Evolutionary conservation across 2,113 vertebrate species (phyloP).

Genomic region (Brienomyrus brachyistius): DNA sequence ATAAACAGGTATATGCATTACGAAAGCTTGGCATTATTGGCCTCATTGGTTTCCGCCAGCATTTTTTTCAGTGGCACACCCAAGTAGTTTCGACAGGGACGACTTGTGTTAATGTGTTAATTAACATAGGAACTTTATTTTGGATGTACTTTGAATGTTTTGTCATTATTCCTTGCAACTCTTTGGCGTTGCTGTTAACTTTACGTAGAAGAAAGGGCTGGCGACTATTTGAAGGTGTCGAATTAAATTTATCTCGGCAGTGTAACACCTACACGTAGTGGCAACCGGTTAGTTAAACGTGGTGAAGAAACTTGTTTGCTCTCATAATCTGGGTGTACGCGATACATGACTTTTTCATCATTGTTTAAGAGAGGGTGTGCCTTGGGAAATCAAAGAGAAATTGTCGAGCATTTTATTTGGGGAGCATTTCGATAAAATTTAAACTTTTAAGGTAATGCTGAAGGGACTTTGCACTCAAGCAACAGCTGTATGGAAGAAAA

Average conservation of each 20-base stretch:
- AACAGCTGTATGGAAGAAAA: conserved; percentile 36
- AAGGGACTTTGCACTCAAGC: conserved; percentile 48
- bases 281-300: background rate
- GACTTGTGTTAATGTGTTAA: background rate
- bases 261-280: background rate
- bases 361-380: conserved; percentile 69
- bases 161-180: background rate
- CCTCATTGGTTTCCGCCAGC: background rate
- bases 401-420: conserved; percentile 40
- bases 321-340: conserved; percentile 18
- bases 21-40: background rate
- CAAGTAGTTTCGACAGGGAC: background rate
- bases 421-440: conserved; percentile 44
- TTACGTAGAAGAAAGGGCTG: background rate
- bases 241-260: background rate
- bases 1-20: background rate
- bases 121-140: background rate
- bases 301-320: conserved; percentile 46
- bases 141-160: background rate
- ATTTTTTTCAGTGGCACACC: conserved; percentile 14
- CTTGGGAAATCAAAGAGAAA: conserved; percentile 51
- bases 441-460: conserved; percentile 36
- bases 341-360: conserved; percentile 60
- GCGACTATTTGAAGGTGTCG: background rate
- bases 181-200: background rate